Base-by-base conservation (phyloP, 2,113 vertebrate genomes). In the pig (Sus scrofa) region DNA sequence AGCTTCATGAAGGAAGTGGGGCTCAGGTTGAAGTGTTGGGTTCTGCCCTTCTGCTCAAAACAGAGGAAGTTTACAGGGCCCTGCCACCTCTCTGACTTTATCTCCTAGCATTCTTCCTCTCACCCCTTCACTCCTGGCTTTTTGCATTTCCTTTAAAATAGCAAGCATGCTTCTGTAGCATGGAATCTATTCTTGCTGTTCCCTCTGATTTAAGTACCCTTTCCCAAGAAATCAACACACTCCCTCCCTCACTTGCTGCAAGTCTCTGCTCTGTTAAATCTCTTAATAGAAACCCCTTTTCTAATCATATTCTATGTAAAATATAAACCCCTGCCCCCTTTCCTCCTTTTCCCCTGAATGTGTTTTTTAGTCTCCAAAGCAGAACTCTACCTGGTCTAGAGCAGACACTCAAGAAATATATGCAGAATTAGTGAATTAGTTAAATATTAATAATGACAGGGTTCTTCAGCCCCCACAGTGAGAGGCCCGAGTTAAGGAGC, bases 131-230 rank as follows among this genome's bases (percentile, higher is more conserved):
- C 44, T 52, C 34, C 22, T 37, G 39, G 58, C 9, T 84, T 93
- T 70, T 81, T 75, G 52, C 24, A 81, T 89, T 75, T 91, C 34
- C 71, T 94, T 70, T 5, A 58, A 95, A 92, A 75, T 85, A 74
- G 79, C 88, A 94, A 86, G 39, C 16, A 52, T 44, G 18, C 20
- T 73, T 62, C 81, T 78, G 5, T 86, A 20, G 86, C 18, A 27
- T 32, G 62, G 60, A 90, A 44, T 82, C 60, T 85, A 16, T 44
- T 86, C 37, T 95, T 89, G 34, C 63, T 91, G 30, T 52, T 79
- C 26, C 30, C 52, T 93, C 56, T 30, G n/a, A 52, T 50, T 81
- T 26, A 91, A 78, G 2, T 50, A 26, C 26, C 26, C 30, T 68
- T 85, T 83, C 50, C 74, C 12, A 67, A 67, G 44, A 84, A 84